phyloP scores from a whole-genome alignment of 2,113 vertebrate species.

The Tychaedon coryphoeus region DNA sequence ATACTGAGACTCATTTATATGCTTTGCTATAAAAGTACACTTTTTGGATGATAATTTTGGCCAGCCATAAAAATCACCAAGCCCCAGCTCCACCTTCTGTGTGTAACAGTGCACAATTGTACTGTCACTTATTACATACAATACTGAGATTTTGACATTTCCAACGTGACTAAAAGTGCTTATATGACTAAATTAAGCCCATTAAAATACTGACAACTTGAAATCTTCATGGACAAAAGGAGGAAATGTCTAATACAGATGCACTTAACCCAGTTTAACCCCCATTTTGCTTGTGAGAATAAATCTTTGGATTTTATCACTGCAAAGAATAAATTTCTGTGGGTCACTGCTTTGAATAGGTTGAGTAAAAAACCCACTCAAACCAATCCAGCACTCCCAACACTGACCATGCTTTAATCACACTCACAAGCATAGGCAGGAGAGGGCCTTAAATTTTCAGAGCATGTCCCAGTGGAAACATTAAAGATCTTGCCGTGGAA shows the following conservation, averaged over 20 bases:
- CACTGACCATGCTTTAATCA: not conserved
- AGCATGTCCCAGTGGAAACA: not conserved
- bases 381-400: not conserved
- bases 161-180: not conserved
- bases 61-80: not conserved
- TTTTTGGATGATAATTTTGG: not conserved
- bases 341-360: not conserved
- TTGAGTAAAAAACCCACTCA: not conserved
- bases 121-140: not conserved
- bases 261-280: slow-evolving; percentile 27
- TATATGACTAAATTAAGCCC: not conserved
- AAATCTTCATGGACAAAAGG: not conserved
- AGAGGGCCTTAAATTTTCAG: not conserved
- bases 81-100: not conserved
- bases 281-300: not conserved
- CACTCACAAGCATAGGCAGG: not conserved
- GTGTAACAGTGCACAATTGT: not conserved
- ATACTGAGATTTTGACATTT: not conserved
- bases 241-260: not conserved
- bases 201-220: not conserved
- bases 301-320: not conserved
- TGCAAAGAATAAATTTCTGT: not conserved
- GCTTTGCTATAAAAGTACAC: not conserved
- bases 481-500: not conserved
- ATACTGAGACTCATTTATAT: not conserved